Conservation (phyloP, 2,888 invertebrate genomes). For the Leptopilina drosophilae region DNA sequence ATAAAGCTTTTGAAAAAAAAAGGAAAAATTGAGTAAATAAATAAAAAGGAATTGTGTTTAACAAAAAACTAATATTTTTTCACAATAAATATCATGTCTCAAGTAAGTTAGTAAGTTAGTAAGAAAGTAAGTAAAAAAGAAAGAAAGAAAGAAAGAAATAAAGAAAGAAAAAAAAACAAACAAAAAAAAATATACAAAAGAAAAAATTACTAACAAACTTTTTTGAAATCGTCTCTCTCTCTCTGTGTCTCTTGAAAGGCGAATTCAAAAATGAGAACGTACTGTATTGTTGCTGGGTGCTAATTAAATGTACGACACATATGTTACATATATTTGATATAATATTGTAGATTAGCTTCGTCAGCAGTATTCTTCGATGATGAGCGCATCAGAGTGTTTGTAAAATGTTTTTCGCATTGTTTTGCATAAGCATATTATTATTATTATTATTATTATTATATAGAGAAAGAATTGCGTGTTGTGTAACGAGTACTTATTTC, state of each 20-base stretch:
- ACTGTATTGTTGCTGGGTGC: constrained; percentile 50
- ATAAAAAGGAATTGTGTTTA: neutral
- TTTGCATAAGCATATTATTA: constrained; percentile 4
- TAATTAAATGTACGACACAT: constrained; percentile 51
- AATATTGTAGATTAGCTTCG: constrained; percentile 36
- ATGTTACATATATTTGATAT: constrained; percentile 17
- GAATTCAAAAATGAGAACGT: constrained; percentile 14
- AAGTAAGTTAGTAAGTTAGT: neutral
- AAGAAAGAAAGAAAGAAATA: neutral
- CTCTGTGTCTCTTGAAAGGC: neutral
- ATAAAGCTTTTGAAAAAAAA: neutral
- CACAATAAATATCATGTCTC: no score
- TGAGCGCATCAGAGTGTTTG: constrained; percentile 16
- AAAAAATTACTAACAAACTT: neutral
- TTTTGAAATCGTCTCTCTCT: neutral
- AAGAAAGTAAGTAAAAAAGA: neutral
- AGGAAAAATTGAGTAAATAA: neutral
- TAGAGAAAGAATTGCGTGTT: constrained; percentile 31
- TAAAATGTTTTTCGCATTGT: constrained; percentile 11
- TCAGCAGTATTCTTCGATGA: constrained; percentile 35
- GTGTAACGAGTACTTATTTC: constrained; percentile 42
- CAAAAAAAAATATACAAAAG: no score
- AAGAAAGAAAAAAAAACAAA: neutral
- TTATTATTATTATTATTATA: neutral
- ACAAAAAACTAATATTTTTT: constrained; percentile 27